Evolutionary conservation across 2,888 invertebrate genomes (phyloP).

Genomic region (Drosophila testacea): DNA sequence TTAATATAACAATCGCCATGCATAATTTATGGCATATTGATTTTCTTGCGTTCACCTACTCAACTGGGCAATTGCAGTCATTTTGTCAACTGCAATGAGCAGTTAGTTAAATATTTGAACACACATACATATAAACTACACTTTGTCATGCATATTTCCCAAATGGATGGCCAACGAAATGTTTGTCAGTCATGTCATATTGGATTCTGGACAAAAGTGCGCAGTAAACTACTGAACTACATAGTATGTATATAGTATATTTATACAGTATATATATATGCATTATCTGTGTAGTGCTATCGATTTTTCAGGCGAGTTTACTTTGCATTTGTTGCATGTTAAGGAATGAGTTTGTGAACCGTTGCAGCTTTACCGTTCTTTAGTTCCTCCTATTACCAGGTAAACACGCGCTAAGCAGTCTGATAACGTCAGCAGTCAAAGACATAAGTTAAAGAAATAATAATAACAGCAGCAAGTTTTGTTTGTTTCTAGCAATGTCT

Average conservation of each 20-base stretch:
- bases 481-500: conserved; percentile 41
- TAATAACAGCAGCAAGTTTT: conserved; percentile 27
- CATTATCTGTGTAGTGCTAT: conserved; percentile 53
- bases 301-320: conserved; percentile 59
- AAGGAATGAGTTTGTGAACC: conserved; percentile 7
- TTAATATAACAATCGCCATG: conserved; percentile 27
- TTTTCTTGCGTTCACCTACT: conserved; percentile 49
- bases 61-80: conserved; percentile 47
- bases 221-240: conserved; percentile 69
- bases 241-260: not conserved
- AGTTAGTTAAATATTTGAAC: conserved; percentile 57
- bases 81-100: conserved; percentile 57
- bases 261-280: conserved; percentile 1
- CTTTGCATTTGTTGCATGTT: conserved; percentile 40
- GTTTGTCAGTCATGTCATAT: conserved; percentile 55
- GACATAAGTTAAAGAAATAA: conserved; percentile 14
- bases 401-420: conserved; percentile 31
- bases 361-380: conserved; percentile 28
- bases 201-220: conserved; percentile 49
- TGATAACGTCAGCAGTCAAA: conserved; percentile 40
- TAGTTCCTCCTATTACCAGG: conserved; percentile 39
- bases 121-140: conserved; percentile 12
- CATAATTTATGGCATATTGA: conserved; percentile 65
- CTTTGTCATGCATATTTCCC: conserved; percentile 11
- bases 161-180: conserved; percentile 45